Percentiles rank a stretch among this genome's conserved stretches.
phyloP scores from a whole-genome alignment of 2,888 invertebrate genomes.

The Melinopterus prodromus region DNA sequence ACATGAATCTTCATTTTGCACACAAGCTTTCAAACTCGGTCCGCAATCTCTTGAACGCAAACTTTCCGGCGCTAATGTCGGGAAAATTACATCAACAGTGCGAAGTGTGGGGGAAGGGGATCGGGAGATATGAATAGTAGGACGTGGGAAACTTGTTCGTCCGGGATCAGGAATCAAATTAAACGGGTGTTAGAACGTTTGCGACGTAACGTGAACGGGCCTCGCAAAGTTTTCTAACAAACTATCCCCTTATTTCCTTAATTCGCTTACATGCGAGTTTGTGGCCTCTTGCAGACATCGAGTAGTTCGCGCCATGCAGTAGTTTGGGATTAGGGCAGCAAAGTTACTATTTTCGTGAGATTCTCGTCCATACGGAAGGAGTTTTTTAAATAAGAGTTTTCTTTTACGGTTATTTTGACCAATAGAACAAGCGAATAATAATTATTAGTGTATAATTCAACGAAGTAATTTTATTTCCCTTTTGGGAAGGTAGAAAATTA shows the following conservation, averaged over 20 bases:
- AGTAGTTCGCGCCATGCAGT: not conserved
- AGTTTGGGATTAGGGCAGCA: not conserved
- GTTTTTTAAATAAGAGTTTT: no score
- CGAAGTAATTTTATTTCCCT: no score
- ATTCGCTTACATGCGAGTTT: conserved; percentile 24
- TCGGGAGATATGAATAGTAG: conserved; percentile 15
- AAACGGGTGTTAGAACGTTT: conserved; percentile 26
- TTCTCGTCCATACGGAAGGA: no score
- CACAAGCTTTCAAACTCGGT: not conserved
- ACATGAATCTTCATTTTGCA: not conserved
- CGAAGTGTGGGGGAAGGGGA: not conserved
- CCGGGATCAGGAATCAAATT: conserved; percentile 27
- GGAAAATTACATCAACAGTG: conserved; percentile 24
- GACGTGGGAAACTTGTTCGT: conserved; percentile 15
- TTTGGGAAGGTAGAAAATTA: no score
- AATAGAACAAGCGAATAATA: no score
- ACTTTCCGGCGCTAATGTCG: conserved; percentile 5
- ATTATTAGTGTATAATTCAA: no score
- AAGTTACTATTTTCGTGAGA: no score
- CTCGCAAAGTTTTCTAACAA: conserved; percentile 16
- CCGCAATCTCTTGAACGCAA: not conserved
- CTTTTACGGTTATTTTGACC: no score
- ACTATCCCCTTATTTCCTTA: conserved; percentile 15
- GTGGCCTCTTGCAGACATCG: not conserved
- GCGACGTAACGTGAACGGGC: conserved; percentile 7